Base-by-base conservation (phyloP, 2,113 vertebrate genomes). In the Rhynchopsitta pachyrhyncha region DNA sequence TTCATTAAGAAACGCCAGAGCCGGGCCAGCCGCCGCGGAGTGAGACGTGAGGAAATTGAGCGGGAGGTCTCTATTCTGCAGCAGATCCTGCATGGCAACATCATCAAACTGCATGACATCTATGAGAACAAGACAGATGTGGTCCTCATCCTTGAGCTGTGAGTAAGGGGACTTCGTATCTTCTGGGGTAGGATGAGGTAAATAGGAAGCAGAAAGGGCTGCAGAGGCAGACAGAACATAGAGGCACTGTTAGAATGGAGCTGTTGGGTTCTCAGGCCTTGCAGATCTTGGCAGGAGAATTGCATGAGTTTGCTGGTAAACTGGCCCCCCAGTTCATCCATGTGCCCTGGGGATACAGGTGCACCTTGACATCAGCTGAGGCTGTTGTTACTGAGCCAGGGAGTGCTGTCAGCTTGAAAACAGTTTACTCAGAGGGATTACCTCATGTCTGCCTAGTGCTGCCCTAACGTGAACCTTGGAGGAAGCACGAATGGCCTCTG, bases 141-240 rank as follows among this genome's bases (percentile, higher is more conserved):
- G 87, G 98, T 99, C 89, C 99, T 99, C 75, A 98, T 99, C 97
- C 98, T 99, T 3, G 99, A 99, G 97, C 98, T 99, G 99, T 99
- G 98, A 99, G 99, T 99, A 88, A 31, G 39, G 81, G 78, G 15
- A 13, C 75, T 24, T 81, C 79, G 29, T 83, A 5, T 76, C 28
- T 80, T 49, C 70, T 0, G 1, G 47, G 50, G 17, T 5, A n/a
- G 31, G 47, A 50, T 73, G 53, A 67, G 52, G 50, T 46, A 25
- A 53, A 63, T 6, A 31, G 71, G 42, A 93, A 28, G 15, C 6
- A 19, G 79, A 81, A 70, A 25, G 60, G 22, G 3, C 66, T 46
- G 71, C 14, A 12, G 47, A 33, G 29, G 33, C 75, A 64, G 74
- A 31, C 3, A 3, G 64, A 63, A 46, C 15, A 35, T 18, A 10